Evolutionary conservation across 2,113 vertebrate genomes (phyloP).

Genomic region (Rhadina sibilatrix): DNA sequence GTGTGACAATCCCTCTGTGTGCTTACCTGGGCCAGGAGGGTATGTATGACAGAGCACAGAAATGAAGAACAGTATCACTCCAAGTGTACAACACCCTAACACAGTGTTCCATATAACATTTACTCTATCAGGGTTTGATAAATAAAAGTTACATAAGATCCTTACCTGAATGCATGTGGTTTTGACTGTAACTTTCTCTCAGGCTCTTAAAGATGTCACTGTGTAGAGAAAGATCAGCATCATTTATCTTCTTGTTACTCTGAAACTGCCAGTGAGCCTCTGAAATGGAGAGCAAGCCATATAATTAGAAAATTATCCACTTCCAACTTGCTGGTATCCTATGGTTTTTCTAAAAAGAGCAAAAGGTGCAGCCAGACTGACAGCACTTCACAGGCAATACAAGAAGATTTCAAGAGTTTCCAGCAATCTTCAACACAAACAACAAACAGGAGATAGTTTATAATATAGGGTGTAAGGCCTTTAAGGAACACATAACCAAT

Average conservation of each 20-base stretch:
- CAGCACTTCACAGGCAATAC: slow-evolving; percentile 39
- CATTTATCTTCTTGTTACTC: neutral
- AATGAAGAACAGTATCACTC: neutral
- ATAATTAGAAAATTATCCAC: slow-evolving; percentile 27
- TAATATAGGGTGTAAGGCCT: slow-evolving; percentile 72
- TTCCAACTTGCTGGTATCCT: neutral
- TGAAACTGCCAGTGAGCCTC: neutral
- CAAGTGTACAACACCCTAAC: neutral
- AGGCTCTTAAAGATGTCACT: neutral
- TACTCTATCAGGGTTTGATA: neutral
- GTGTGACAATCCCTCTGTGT: neutral
- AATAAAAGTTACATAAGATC: neutral
- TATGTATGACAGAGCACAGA: accelerated
- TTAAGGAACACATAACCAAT: slow-evolving; percentile 77
- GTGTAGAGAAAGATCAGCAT: neutral
- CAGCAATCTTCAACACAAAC: slow-evolving; percentile 72
- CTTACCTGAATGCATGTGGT: neutral
- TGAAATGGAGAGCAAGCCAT: neutral
- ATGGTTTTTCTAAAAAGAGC: slow-evolving; percentile 61
- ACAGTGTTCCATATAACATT: neutral
- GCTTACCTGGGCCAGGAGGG: neutral
- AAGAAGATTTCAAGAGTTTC: slow-evolving; percentile 52
- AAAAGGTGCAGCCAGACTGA: slow-evolving; percentile 55
- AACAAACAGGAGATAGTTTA: slow-evolving; percentile 74
- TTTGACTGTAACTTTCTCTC: neutral